Base-by-base conservation (phyloP, 2,888 invertebrate genomes). In the Pammene aurita region DNA sequence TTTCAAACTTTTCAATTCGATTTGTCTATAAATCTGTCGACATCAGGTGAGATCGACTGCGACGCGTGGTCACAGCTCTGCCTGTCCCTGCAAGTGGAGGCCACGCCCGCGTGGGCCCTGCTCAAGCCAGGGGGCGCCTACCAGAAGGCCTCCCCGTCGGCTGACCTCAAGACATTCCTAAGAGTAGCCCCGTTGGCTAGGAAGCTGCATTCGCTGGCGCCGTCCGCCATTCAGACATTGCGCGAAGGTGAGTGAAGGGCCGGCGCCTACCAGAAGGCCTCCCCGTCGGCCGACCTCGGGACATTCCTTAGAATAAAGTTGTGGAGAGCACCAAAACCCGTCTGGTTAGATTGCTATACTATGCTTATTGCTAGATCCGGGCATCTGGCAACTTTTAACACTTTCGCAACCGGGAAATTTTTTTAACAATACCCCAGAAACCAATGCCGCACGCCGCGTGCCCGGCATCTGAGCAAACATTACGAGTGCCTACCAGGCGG, bases 61-160 rank as follows among this genome's bases (percentile, higher is more conserved):
- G 94, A 93, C 2, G 86, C 83, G 72, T 93, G 93, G 83, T 74
- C 88, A 0, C 87, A 89, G 26, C 82, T 96, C 0, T 96, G 96
- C 77, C 79, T 85, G 0, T 93, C 93, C 6, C 82, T 95, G 13
- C 94, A 95, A 75, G 90, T 94, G 2, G 89, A 90, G 6, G 83
- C 89, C 5, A 90, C 94, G 75, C 96, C 97, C 0, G 92, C 94
- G 14, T 96, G 96, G 94, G 95, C 94, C 13, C 92, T 96, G 7
- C 90, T 97, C 74, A 97, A 97, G 82, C 86, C 89, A 0, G 95
- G 95, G 26, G 96, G 97, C 4, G 96, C 95, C 0, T 95, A 96
- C 84, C 97, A 97, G 80, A 88, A 95, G 13, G 70, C 94, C 85
- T 81, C 88, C 88, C 61, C 88, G 84, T 72, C 90, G 86, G 41